Conservation (phyloP, 1,140 invertebrate genomes). For the Spodoptera litura region DNA sequence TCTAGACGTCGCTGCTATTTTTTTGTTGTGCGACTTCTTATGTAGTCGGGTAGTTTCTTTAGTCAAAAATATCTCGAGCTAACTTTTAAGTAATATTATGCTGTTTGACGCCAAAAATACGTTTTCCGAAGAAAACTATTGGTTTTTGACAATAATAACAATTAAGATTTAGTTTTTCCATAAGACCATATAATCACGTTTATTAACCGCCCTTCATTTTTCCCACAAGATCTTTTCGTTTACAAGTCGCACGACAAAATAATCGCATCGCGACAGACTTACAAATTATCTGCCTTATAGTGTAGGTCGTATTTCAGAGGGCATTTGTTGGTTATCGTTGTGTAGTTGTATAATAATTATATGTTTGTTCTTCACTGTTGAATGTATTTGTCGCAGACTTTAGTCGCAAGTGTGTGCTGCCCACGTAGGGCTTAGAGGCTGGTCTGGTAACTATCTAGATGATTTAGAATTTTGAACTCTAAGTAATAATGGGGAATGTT, state of each 20-base stretch:
- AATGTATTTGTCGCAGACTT: constrained; percentile 20
- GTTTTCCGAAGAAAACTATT: too few relatives aligned
- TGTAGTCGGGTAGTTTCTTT: neutral
- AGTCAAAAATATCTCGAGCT: neutral
- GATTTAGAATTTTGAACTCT: too few relatives aligned
- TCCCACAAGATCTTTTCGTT: neutral
- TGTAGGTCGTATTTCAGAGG: constrained; percentile 14
- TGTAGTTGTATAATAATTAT: neutral
- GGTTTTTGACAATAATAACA: too few relatives aligned
- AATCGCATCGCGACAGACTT: constrained; percentile 14
- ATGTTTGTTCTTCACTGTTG: constrained; percentile 15
- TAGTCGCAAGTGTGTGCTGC: constrained; percentile 4
- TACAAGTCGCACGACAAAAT: constrained; percentile 2
- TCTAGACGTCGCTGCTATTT: neutral
- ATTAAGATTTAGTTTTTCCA: too few relatives aligned
- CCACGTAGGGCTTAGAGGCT: too few relatives aligned
- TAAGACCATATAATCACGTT: too few relatives aligned
- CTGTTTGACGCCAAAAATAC: too few relatives aligned
- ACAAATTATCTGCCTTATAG: constrained; percentile 39
- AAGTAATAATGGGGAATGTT: too few relatives aligned
- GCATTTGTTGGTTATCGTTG: constrained; percentile 32
- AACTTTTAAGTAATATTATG: too few relatives aligned
- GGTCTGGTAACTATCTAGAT: too few relatives aligned
- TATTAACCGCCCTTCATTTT: too few relatives aligned
- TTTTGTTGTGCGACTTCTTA: constrained; percentile 18